Conservation (phyloP, 2,888 invertebrate genomes). For the Hecatera dysodea region DNA sequence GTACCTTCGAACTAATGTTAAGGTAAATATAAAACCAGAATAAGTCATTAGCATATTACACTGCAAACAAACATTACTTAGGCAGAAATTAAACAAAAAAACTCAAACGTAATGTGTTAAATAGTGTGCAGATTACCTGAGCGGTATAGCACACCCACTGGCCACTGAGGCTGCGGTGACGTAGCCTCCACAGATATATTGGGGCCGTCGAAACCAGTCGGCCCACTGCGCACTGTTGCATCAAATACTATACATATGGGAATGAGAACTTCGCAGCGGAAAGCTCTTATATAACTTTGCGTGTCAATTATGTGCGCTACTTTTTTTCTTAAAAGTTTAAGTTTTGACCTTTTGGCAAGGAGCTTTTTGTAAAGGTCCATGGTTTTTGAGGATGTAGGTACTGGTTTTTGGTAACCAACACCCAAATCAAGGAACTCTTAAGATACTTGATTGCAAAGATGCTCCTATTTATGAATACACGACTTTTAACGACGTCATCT, state of each 20-base stretch:
- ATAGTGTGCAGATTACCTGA: slow-evolving; percentile 56
- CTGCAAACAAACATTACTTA: slow-evolving; percentile 52
- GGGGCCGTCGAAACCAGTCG: slow-evolving; percentile 84
- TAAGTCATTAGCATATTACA: slow-evolving; percentile 39
- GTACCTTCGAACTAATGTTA: slow-evolving; percentile 5
- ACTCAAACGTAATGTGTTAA: slow-evolving; percentile 36
- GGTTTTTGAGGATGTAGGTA: too few relatives aligned
- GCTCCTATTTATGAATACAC: too few relatives aligned
- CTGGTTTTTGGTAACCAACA: too few relatives aligned
- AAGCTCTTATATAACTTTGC: slow-evolving; percentile 75
- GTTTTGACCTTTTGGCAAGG: slow-evolving; percentile 31
- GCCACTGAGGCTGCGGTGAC: slow-evolving; percentile 71
- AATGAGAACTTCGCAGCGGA: slow-evolving; percentile 69
- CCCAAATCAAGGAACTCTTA: too few relatives aligned
- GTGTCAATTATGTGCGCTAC: slow-evolving; percentile 60
- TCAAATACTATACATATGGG: slow-evolving; percentile 81
- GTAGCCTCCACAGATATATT: slow-evolving; percentile 75
- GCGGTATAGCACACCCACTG: slow-evolving; percentile 71
- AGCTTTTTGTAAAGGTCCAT: slow-evolving; percentile 6
- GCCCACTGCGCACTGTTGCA: slow-evolving; percentile 81
- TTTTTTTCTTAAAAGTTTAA: slow-evolving; percentile 32
- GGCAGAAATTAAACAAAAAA: slow-evolving; percentile 39
- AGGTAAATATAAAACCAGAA: slow-evolving; percentile 33
- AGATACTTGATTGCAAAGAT: too few relatives aligned
- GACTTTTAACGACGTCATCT: too few relatives aligned